Evolutionary conservation across 2,888 invertebrate species (phyloP), one percentile per base, ranked within the genome.

Genomic region (Rhamnusium bicolor): DNA sequence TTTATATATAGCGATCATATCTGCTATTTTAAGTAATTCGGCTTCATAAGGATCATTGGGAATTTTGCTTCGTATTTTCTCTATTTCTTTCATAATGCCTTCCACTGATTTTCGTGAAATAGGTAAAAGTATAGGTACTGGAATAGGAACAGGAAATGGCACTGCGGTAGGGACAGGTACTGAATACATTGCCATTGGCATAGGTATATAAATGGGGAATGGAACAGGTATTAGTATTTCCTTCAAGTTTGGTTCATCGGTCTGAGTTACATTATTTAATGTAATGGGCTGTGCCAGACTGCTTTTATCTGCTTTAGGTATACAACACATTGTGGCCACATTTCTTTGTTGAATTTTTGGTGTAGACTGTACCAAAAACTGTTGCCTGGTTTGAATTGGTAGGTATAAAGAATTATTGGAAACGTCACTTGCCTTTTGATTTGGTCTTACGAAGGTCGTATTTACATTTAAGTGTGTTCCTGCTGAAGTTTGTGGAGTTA

Each of bases 11-110:
- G 95, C 96, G 0, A 96, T 95, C 92, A 95, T 94, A 85, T 96
- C 96, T 0, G 96, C 96, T 95, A 96, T 96, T 94, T 66, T 27
- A 18, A 96, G 88, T 73, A 96, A 84, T 84, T 96, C 96, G 0
- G 96, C 96, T 87, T 96, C 96, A 75, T 94, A 93, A 0, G 96
- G 96, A 91, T 96, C 95, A 12, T 94, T 92, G 0, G 96, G 96
- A 89, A 95, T 94, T 87, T 95, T 94, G 81, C 95, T 95, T 82
- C 94, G 94, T 76, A 96, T 94, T 85, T 93, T 93, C 81, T 95
- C 94, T 29, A 96, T 94, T 84, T 95, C 94, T 84, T 95, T 95
- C 86, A 94, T 90, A 54, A 96, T 95, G 7, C 94, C 94, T 79
- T 92, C 92, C 0, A 94, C 90, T 0, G 94, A 94, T 83, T 95